phyloP scores from a whole-genome alignment of 2,113 vertebrate species.

The Mola mola region DNA sequence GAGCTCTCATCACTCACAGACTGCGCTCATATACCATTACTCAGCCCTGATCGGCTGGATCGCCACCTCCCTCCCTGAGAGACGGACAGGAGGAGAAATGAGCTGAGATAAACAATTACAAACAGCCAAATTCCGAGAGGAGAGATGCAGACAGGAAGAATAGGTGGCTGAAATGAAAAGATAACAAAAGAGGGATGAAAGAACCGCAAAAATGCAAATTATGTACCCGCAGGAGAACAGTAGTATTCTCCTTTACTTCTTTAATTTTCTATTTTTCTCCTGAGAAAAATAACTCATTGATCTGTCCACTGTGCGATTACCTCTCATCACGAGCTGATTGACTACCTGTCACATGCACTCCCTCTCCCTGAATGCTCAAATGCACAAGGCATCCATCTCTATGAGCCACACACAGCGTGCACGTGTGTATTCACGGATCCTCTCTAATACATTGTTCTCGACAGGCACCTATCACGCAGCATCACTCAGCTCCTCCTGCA shows the following conservation, averaged over 20 bases:
- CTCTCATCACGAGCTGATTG: conserved; percentile 79
- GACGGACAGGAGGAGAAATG: conserved; percentile 58
- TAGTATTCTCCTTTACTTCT: conserved; percentile 33
- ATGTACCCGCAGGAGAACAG: conserved; percentile 58
- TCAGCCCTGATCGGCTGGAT: conserved; percentile 69
- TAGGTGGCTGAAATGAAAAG: conserved; percentile 40
- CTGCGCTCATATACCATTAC: conserved; percentile 65
- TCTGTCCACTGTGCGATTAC: conserved; percentile 76
- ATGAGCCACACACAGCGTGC: conserved; percentile 38
- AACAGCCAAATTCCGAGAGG: conserved; percentile 61
- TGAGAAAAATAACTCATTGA: conserved; percentile 78
- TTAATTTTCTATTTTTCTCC: conserved; percentile 55
- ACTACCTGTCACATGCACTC: conserved; percentile 75
- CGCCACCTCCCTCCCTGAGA: conserved; percentile 61
- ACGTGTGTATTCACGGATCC: not conserved
- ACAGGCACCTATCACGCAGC: conserved; percentile 63
- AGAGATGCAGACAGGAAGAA: conserved; percentile 22
- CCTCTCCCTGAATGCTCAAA: conserved; percentile 59
- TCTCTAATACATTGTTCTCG: conserved; percentile 23
- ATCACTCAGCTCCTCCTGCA: conserved; percentile 41
- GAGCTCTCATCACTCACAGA: conserved; percentile 64
- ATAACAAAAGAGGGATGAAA: conserved; percentile 61
- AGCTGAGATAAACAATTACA: conserved; percentile 67
- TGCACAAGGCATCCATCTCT: conserved; percentile 65
- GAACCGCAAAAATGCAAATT: conserved; percentile 55